Evolutionary conservation across 2,888 invertebrate genomes (phyloP).

Genomic region (Aphidius colemani): DNA sequence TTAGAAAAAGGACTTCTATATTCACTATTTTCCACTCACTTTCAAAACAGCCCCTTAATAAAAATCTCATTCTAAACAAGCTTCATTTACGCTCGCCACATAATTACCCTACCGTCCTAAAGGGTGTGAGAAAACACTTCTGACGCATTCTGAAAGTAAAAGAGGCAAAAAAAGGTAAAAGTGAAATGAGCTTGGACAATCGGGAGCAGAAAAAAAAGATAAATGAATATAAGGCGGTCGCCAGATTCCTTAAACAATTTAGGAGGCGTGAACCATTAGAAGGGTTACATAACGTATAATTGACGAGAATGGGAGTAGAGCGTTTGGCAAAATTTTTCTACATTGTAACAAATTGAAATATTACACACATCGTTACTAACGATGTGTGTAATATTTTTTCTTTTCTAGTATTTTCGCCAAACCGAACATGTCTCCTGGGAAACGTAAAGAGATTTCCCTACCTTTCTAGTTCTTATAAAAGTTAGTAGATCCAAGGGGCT

Average conservation of each 20-base stretch:
- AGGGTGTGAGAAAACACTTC: conserved; percentile 28
- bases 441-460: conserved; percentile 27
- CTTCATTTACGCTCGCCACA: conserved; percentile 61
- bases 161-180: conserved; percentile 31
- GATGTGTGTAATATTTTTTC: conserved; percentile 48
- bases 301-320: conserved; percentile 53
- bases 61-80: conserved; percentile 61
- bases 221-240: conserved; percentile 26
- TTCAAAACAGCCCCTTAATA: conserved; percentile 53
- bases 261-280: conserved; percentile 61
- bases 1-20: conserved; percentile 25
- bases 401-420: conserved; percentile 44
- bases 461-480: not conserved
- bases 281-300: conserved; percentile 61
- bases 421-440: conserved; percentile 44
- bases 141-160: conserved; percentile 29
- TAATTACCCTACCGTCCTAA: conserved; percentile 56
- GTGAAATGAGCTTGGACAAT: conserved; percentile 26
- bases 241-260: conserved; percentile 55
- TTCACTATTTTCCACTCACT: conserved; percentile 28
- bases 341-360: too few relatives aligned
- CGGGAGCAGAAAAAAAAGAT: conserved; percentile 22
- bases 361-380: too few relatives aligned
- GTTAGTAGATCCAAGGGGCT: conserved; percentile 23
- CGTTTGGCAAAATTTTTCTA: conserved; percentile 42